Conservation (phyloP, 1,140 invertebrate genomes). For the Dufourea novaeangliae region DNA sequence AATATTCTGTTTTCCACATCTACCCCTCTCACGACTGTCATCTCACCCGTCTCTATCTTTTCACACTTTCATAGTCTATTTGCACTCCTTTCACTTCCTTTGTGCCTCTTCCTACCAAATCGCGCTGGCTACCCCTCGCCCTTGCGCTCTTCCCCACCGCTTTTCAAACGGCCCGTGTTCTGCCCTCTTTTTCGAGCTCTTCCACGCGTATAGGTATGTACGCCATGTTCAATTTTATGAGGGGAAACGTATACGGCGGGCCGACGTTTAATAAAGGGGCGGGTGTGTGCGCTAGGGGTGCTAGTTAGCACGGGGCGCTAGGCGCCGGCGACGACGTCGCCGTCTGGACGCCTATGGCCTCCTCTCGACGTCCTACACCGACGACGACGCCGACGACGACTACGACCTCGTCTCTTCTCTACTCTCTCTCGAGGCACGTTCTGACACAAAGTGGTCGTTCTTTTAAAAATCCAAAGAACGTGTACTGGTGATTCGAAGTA, state of each 20-base stretch:
- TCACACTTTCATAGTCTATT: background rate
- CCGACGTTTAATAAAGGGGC: conserved; percentile 78
- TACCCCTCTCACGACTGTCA: background rate
- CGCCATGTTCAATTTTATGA: conserved; percentile 76
- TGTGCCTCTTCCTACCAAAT: background rate
- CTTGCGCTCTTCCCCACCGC: background rate
- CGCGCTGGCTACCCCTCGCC: background rate
- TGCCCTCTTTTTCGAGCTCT: conserved; percentile 31
- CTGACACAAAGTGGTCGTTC: conserved; percentile 62
- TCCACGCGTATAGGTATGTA: conserved; percentile 61
- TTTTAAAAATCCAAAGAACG: conserved; percentile 53
- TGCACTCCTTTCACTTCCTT: background rate
- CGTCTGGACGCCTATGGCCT: conserved; percentile 78
- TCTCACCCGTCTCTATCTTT: background rate
- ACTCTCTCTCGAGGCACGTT: conserved; percentile 67
- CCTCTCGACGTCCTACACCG: conserved; percentile 71
- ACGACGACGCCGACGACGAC: conserved; percentile 30
- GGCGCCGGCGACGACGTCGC: conserved; percentile 76
- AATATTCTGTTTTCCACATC: background rate
- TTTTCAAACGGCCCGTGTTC: background rate
- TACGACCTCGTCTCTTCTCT: conserved; percentile 59
- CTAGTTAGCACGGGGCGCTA: conserved; percentile 77
- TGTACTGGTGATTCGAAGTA: conserved; percentile 50
- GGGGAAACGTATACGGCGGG: conserved; percentile 71
- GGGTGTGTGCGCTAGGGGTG: conserved; percentile 74